Base-by-base conservation (phyloP, 1,140 invertebrate species). In the Odontomachus brunneus region DNA sequence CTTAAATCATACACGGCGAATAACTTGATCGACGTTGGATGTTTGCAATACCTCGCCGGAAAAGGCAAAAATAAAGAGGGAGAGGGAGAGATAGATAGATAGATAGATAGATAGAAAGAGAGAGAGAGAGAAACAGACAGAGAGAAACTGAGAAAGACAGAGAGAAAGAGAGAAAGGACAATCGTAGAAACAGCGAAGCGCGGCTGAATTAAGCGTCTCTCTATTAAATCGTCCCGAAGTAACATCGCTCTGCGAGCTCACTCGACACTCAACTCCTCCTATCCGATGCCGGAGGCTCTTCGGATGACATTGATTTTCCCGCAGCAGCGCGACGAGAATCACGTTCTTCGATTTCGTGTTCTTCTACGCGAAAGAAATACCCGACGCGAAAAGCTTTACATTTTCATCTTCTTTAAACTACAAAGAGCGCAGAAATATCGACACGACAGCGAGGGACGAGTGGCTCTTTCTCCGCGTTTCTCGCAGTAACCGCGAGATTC, bases 241-340 rank as follows among this genome's bases (percentile, higher is more conserved):
- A 78, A 78, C 24, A 9, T 76, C 53, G 15, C 49, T 49, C 49
- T n/a, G 19, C 48, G 11, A 33, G 2, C 29, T 33, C 48, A 63
- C 49, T 48, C 60, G 22, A 57, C 33, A 29, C 24, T 65, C 48
- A 76, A 66, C 55, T 83, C 24, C 33, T 76, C 22, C 33, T 60
- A 22, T 57, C n/a, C 22, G 38, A 44, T 44, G 22, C 44, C 17
- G 38, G 57, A 78, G 48, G 55, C 33, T 44, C 75, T 69, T 33
- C 38, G 44, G 51, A 71, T 69, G 67, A 78, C 73, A 59, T 85
- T 80, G 74, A 86, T 84, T 84, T 84, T 82, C 75, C 44, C 33
- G 48, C 22, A 53, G 29, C 14, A 5, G 29, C 63, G 55, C 57
- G 38, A 80, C 66, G 26, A 51, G 33, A 44, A 29, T 5, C 49